Percentiles rank a stretch among this genome's conserved stretches.
These are phyloP conservation scores for Galaxias olidus DNA, from an alignment of 2,797 vertebrate species.

Conservation along the genomic window DNA sequence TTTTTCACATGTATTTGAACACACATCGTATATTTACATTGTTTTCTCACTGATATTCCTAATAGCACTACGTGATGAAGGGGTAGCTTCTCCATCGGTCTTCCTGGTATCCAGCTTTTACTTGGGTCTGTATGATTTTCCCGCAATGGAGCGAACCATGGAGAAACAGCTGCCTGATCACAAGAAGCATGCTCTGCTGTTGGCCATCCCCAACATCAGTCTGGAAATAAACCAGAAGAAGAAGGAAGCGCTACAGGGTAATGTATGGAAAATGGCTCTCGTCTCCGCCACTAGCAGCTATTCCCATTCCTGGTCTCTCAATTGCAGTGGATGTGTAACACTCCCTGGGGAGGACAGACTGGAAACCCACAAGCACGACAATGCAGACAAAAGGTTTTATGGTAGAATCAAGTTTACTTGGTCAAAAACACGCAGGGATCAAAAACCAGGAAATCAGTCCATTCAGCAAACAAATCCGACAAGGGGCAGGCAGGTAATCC, in stretches of 20 bases:
- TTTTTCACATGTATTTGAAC: too few species aligned
- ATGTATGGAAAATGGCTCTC: slow-evolving; percentile 30
- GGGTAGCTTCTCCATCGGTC: slow-evolving; percentile 45
- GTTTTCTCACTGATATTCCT: too few species aligned
- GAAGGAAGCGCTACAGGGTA: slow-evolving; percentile 29
- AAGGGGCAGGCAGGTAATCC: too few species aligned
- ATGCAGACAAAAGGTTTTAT: too few species aligned
- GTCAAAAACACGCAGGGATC: too few species aligned
- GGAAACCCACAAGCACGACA: too few species aligned
- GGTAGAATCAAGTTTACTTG: too few species aligned
- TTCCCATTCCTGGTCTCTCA: slow-evolving; percentile 59
- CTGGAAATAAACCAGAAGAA: slow-evolving; percentile 39
- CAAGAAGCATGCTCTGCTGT: slow-evolving; percentile 61
- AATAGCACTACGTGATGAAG: too few species aligned
- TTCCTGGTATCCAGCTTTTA: slow-evolving; percentile 70
- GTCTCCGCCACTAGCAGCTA: slow-evolving; percentile 26
- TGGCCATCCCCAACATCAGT: slow-evolving; percentile 46
- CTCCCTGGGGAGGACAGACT: too few species aligned
- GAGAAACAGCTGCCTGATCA: slow-evolving; percentile 68
- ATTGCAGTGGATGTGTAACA: slow-evolving; percentile 60
- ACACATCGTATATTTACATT: too few species aligned
- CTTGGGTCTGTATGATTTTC: slow-evolving; percentile 62
- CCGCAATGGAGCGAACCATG: slow-evolving; percentile 62
- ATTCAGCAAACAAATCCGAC: too few species aligned
- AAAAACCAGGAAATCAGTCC: too few species aligned